Evolutionary conservation across 2,888 invertebrate genomes (phyloP).

Genomic region (Chrysodeixis includens): DNA sequence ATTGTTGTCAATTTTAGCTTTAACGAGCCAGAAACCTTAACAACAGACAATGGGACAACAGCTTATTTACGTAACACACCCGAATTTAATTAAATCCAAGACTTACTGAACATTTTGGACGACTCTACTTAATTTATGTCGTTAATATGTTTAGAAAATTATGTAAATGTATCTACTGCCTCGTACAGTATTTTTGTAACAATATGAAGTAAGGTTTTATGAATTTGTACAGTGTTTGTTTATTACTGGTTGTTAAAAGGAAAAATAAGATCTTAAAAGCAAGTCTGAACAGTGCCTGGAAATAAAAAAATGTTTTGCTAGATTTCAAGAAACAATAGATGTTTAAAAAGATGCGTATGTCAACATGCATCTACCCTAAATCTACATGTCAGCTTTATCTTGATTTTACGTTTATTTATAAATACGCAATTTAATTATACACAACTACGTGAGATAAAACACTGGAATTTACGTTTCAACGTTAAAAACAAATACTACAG

Average conservation of each 20-base stretch:
- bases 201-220: background rate
- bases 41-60: slow-evolving; percentile 44
- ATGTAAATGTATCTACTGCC: slow-evolving; percentile 6
- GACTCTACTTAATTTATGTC: slow-evolving; percentile 38
- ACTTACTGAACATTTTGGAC: slow-evolving; percentile 32
- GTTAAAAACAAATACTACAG: too few species aligned
- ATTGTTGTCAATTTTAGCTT: slow-evolving; percentile 49
- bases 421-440: too few species aligned
- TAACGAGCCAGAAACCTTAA: slow-evolving; percentile 38
- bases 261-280: too few species aligned
- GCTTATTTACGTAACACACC: slow-evolving; percentile 54
- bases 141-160: slow-evolving; percentile 42
- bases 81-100: slow-evolving; percentile 54
- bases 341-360: too few species aligned
- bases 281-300: too few species aligned
- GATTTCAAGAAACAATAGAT: too few species aligned
- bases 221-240: background rate
- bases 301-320: background rate
- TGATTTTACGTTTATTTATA: too few species aligned
- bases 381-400: too few species aligned
- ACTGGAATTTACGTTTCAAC: too few species aligned
- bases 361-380: too few species aligned
- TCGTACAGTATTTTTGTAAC: background rate
- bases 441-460: too few species aligned
- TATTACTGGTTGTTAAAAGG: too few species aligned